Conservation (phyloP, 2,797 vertebrate species). For the Antrozous pallidus region DNA sequence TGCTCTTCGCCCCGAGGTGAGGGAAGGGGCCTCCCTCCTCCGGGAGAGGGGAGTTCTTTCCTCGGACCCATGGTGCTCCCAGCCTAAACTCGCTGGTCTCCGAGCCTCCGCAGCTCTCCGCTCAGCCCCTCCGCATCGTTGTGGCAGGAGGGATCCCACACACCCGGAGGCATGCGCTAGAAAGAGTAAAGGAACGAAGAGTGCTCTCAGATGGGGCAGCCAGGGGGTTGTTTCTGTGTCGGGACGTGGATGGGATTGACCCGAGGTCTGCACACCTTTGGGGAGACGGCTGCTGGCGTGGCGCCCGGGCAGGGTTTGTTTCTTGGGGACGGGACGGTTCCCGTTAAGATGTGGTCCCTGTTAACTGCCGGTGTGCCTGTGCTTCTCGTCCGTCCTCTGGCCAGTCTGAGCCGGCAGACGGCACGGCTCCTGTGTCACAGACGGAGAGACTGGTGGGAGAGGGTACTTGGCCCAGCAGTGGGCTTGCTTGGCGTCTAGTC, state of each 20-base stretch:
- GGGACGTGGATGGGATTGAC: background rate
- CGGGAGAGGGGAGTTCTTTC: fast-evolving
- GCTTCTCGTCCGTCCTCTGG: background rate
- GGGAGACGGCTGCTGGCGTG: background rate
- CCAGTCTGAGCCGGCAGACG: background rate
- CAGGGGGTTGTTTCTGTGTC: background rate
- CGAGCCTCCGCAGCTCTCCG: background rate
- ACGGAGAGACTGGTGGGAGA: background rate
- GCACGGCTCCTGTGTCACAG: background rate
- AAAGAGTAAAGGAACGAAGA: background rate
- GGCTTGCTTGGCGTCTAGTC: background rate
- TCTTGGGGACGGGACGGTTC: background rate
- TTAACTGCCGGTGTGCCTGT: background rate
- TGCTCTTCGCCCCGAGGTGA: background rate
- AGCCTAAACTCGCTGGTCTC: background rate
- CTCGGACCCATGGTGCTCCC: background rate
- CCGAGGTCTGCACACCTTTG: background rate
- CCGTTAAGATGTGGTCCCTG: background rate
- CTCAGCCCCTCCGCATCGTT: fast-evolving
- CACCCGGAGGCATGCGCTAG: background rate
- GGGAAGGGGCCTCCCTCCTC: background rate
- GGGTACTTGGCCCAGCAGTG: background rate
- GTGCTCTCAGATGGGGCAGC: background rate
- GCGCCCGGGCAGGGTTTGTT: background rate
- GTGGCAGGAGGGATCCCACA: background rate